A percentile compares a stretch with the other conserved stretches of the same genome.
These are phyloP conservation scores for Chirona hameri DNA, from an alignment of 2,888 invertebrate genomes.

Conservation along the genomic window DNA sequence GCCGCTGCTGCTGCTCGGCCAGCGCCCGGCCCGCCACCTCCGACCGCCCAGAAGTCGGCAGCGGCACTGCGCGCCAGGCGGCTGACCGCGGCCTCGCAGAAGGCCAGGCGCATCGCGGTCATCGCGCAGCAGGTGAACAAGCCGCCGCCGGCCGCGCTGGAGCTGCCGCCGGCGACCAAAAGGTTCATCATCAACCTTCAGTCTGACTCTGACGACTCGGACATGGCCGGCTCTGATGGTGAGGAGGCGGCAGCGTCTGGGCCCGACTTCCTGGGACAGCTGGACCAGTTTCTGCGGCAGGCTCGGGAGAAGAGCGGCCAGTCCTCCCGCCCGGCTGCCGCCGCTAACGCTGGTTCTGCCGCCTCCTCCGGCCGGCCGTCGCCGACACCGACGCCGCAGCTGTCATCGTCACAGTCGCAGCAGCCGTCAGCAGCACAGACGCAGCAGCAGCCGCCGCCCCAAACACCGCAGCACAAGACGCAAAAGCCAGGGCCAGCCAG, in stretches of 20 bases:
- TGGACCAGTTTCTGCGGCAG: neutral
- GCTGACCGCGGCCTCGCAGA: neutral
- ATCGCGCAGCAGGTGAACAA: neutral
- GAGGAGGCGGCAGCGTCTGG: neutral
- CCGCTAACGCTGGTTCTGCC: neutral
- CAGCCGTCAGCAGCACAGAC: neutral
- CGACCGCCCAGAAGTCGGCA: neutral
- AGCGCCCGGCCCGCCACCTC: neutral
- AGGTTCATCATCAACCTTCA: conserved; percentile 14
- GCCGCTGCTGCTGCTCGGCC: neutral
- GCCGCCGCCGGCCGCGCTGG: neutral
- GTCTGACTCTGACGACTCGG: conserved; percentile 11
- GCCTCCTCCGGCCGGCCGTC: neutral
- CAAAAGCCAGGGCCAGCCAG: neutral
- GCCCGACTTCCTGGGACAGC: neutral
- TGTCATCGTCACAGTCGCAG: neutral
- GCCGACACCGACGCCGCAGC: neutral
- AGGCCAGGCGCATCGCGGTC: neutral
- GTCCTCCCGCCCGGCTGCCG: neutral
- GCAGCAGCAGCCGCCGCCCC: neutral
- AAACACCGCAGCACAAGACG: neutral
- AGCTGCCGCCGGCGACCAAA: neutral
- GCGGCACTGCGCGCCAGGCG: neutral
- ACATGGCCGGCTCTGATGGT: neutral
- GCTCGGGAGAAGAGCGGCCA: neutral